Conservation (phyloP, 2,888 invertebrate genomes). For the Stratiomys singularior region DNA sequence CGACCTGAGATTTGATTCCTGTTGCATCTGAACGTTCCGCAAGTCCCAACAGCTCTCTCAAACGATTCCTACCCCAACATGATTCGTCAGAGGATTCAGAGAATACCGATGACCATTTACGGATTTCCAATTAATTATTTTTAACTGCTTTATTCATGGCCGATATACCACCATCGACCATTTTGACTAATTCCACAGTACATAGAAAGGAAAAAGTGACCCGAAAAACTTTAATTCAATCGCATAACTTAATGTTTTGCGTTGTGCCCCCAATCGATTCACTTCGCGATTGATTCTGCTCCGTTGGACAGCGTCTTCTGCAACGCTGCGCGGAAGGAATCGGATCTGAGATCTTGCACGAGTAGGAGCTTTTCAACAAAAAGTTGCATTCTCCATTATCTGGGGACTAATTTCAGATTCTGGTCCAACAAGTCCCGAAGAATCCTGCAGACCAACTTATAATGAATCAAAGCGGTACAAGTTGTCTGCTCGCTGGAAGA, state of each 20-base stretch:
- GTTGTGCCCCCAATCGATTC: slow-evolving; percentile 2
- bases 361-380: slow-evolving; percentile 8
- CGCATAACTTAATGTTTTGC: slow-evolving; percentile 47
- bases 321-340: not conserved
- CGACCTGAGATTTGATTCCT: too few species aligned
- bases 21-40: too few species aligned
- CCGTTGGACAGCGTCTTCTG: not conserved
- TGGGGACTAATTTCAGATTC: slow-evolving; percentile 49
- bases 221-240: slow-evolving; percentile 52
- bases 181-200: slow-evolving; percentile 46
- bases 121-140: slow-evolving; percentile 67
- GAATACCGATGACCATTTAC: slow-evolving; percentile 59
- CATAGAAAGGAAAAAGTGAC: slow-evolving; percentile 43
- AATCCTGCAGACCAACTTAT: slow-evolving; percentile 45
- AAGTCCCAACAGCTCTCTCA: too few species aligned
- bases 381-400: slow-evolving; percentile 26
- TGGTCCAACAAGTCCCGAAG: slow-evolving; percentile 45
- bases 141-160: slow-evolving; percentile 64
- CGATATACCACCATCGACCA: slow-evolving; percentile 10
- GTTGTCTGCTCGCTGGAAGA: not conserved
- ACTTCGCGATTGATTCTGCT: not conserved
- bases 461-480: slow-evolving; percentile 2
- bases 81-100: not conserved
- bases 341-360: not conserved
- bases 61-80: not conserved